Conservation (phyloP, 2,888 invertebrate species). For the Zygothrica quintamaculata region DNA sequence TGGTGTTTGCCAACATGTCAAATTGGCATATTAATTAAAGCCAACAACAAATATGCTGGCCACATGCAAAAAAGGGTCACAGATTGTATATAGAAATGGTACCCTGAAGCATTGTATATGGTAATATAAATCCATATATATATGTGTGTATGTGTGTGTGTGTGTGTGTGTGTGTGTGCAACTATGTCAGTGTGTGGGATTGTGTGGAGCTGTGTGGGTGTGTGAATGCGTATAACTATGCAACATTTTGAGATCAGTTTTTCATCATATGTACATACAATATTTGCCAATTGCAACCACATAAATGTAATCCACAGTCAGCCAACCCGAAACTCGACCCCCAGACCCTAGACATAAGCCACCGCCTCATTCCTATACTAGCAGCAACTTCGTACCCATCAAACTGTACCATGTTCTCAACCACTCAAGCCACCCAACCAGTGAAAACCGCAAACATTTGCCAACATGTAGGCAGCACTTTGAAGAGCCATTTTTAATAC, state of each 20-base stretch:
- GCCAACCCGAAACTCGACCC: conserved; percentile 32
- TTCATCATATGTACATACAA: conserved; percentile 5
- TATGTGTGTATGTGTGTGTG: not conserved
- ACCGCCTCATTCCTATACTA: not conserved
- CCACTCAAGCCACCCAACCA: conserved; percentile 20
- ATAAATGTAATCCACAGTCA: conserved; percentile 73
- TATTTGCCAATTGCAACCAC: conserved; percentile 64
- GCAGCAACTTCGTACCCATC: not conserved
- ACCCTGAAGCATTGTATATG: conserved; percentile 35
- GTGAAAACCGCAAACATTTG: conserved; percentile 74
- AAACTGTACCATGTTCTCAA: not conserved
- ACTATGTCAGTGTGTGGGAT: not conserved
- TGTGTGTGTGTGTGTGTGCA: no score
- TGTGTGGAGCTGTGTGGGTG: no score
- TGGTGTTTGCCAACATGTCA: conserved; percentile 51
- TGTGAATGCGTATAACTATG: conserved; percentile 4
- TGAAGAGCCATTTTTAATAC: conserved; percentile 76
- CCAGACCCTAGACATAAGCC: conserved; percentile 4
- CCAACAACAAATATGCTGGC: conserved; percentile 4
- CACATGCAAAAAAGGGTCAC: conserved; percentile 11
- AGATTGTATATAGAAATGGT: conserved; percentile 10
- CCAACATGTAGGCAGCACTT: conserved; percentile 73
- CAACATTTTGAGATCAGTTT: conserved; percentile 49
- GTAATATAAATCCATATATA: conserved; percentile 9
- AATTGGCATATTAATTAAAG: conserved; percentile 58